phyloP scores from a whole-genome alignment of 2,888 invertebrate species.

The Strigamia crassipes region DNA sequence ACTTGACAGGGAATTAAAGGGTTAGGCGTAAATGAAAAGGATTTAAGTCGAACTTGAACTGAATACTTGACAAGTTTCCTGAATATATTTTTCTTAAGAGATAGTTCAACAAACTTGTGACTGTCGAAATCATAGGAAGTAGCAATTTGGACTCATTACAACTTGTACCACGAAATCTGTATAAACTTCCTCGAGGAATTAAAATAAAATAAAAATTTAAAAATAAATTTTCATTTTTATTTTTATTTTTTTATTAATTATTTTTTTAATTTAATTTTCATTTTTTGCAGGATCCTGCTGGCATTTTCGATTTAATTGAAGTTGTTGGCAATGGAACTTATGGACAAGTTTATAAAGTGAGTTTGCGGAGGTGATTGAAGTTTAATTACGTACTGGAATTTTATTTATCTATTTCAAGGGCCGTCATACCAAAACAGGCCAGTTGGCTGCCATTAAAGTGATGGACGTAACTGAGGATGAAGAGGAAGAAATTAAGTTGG shows the following conservation, averaged over 20 bases:
- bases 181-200: background rate
- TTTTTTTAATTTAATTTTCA: too few species aligned
- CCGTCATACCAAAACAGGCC: slow-evolving; percentile 98
- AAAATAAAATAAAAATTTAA: slow-evolving; percentile 6
- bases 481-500: slow-evolving; percentile 99
- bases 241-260: too few species aligned
- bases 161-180: slow-evolving; percentile 10
- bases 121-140: slow-evolving; percentile 31
- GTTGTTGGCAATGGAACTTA: slow-evolving; percentile 99
- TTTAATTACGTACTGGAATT: slow-evolving; percentile 39
- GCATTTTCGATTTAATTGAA: slow-evolving; percentile 99
- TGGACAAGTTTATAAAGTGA: slow-evolving; percentile 99
- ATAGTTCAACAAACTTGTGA: slow-evolving; percentile 33
- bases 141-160: slow-evolving; percentile 24
- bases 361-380: slow-evolving; percentile 46
- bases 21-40: slow-evolving; percentile 2
- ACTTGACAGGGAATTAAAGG: background rate
- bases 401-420: slow-evolving; percentile 68
- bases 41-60: slow-evolving; percentile 25
- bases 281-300: slow-evolving; percentile 87
- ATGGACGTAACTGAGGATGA: slow-evolving; percentile 99
- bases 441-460: slow-evolving; percentile 99
- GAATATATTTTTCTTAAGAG: background rate
- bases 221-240: slow-evolving; percentile 45
- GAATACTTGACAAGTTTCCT: background rate